Base-by-base conservation (phyloP, 2,113 vertebrate genomes). In the Mesembrinibis cayennensis region DNA sequence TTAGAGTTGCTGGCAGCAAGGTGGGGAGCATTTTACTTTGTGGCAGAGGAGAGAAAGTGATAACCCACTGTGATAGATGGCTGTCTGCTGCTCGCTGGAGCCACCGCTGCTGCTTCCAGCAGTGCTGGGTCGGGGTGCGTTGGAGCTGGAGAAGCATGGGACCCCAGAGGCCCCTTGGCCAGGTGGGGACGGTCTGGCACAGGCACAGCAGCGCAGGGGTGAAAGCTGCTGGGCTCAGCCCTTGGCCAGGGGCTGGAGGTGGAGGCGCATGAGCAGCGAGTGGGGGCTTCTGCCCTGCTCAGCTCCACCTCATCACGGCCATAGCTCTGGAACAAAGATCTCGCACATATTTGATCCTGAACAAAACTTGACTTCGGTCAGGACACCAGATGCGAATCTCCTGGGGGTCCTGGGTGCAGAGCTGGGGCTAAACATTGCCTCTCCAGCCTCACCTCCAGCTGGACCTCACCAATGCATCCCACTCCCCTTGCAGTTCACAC, bases 1-100 rank as follows among this genome's bases (percentile, higher is more conserved):
- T 97, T 95, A 87, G 80, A n/a, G 42, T 53, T 95, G 62, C 82
- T 91, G 79, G 91, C 91, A 96, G 91, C 65, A 70, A 88, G 89
- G 93, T 94, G 72, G 59, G 59, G 74, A 88, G 76, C 3, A 2
- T 85, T 93, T 87, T 79, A 19, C 63, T 71, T 76, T 38, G 26
- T 87, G 90, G 88, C 55, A 47, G 89, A 89, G 74, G 58, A 72
- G 70, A 87, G 83, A 92, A 85, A 77, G 53, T 23, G 82, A 93
- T 95, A 91, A 82, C 38, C 30, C 4, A 3, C 34, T 78, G 38
- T 38, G 82, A 45, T 52, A 81, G 65, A 71, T 8, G 22, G 25
- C 13, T 89, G 58, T 20, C 73, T 94, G 74, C 47, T 58, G 73
- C 58, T 86, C 1, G 1, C 23, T 47, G 38, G 59, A 70, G 70